Conservation (phyloP, 2,113 vertebrate genomes). For the Mustela nigripes region DNA sequence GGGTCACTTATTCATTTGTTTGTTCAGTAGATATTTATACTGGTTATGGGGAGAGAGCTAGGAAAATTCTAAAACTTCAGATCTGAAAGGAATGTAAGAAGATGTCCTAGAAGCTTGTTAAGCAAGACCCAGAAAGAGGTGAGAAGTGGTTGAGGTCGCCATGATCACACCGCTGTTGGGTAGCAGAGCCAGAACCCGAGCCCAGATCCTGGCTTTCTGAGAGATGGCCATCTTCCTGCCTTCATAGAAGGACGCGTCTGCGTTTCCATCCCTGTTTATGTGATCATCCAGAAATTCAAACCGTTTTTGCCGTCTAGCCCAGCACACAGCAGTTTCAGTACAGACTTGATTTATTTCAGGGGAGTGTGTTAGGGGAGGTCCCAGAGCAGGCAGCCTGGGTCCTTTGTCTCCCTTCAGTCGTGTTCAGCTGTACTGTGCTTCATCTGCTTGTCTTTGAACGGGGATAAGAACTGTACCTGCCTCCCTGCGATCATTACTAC, state of each 20-base stretch:
- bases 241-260: not conserved
- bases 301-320: not conserved
- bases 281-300: not conserved
- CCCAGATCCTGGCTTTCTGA: not conserved
- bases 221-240: not conserved
- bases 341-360: not conserved
- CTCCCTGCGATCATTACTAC: not conserved
- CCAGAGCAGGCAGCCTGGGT: not conserved
- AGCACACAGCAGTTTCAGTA: rapidly evolving
- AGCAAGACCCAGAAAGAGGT: not conserved
- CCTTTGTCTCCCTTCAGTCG: not conserved
- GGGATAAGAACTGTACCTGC: no score
- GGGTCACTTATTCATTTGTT: not conserved
- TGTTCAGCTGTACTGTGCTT: not conserved
- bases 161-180: rapidly evolving
- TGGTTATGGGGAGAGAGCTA: not conserved
- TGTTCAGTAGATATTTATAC: not conserved
- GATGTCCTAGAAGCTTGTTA: not conserved
- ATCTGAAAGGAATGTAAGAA: not conserved
- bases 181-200: not conserved
- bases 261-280: not conserved
- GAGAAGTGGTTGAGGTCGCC: not conserved
- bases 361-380: not conserved
- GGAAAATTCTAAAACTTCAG: not conserved
- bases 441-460: not conserved